Percentiles rank a stretch among this genome's conserved stretches.
phyloP scores from a whole-genome alignment of 2,113 vertebrate species.

The Fulica atra region DNA sequence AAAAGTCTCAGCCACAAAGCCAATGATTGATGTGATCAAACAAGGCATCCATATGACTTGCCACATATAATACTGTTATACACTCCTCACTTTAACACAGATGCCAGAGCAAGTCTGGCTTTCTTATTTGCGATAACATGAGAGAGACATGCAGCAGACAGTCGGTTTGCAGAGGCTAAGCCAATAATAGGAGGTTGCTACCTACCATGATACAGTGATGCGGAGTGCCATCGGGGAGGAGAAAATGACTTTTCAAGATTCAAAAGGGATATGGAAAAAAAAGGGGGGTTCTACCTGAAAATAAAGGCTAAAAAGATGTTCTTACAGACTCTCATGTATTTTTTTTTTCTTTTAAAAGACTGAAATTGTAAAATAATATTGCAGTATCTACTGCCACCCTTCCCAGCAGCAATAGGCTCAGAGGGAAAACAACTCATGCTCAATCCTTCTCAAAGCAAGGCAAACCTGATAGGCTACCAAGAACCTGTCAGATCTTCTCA shows the following conservation, averaged over 20 bases:
- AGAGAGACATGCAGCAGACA: neutral
- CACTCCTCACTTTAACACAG: conserved; percentile 25
- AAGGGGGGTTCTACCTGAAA: neutral
- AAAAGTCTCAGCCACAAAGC: neutral
- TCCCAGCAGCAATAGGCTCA: neutral
- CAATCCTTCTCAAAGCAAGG: neutral
- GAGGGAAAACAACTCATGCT: neutral
- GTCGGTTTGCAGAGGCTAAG: neutral
- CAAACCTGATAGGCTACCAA: neutral
- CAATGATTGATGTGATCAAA: conserved; percentile 34
- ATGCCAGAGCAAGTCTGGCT: conserved; percentile 26
- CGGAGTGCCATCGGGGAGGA: accelerated
- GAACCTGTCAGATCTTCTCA: neutral
- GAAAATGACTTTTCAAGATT: neutral
- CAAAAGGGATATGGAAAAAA: neutral
- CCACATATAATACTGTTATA: conserved; percentile 18
- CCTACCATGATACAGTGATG: neutral
- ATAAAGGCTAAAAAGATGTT: neutral
- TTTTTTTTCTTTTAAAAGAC: neutral
- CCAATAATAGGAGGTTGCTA: neutral
- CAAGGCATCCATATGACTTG: conserved; percentile 36
- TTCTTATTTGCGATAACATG: neutral
- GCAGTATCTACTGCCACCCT: neutral
- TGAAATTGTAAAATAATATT: neutral
- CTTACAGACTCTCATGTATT: neutral